These are phyloP conservation scores for Leuciscus idus DNA, from an alignment of 2,113 vertebrate species.

Conservation along the genomic window DNA sequence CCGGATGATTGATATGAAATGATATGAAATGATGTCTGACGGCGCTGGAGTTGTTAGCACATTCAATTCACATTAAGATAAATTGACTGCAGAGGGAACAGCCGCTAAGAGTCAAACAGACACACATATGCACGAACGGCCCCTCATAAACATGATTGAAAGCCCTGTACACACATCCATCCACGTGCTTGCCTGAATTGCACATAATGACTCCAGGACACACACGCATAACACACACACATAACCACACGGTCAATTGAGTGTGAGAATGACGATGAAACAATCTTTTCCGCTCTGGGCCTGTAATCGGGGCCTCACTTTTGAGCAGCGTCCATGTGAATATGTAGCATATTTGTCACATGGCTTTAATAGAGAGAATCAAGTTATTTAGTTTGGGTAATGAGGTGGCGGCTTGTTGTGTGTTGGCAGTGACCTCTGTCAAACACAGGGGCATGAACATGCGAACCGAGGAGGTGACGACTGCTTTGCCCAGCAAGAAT, in stretches of 20 bases:
- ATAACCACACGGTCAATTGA: constrained; percentile 54
- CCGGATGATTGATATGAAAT: constrained; percentile 47
- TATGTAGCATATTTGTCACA: constrained; percentile 31
- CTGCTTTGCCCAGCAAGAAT: background rate
- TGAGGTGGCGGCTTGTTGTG: constrained; percentile 35
- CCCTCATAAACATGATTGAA: constrained; percentile 59
- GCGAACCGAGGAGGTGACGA: background rate
- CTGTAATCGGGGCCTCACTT: constrained; percentile 40
- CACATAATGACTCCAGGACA: constrained; percentile 55
- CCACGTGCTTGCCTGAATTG: constrained; percentile 50
- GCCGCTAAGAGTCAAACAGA: constrained; percentile 41
- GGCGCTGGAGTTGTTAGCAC: constrained; percentile 42
- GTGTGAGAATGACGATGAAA: constrained; percentile 48
- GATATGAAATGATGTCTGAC: constrained; percentile 48
- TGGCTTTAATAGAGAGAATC: constrained; percentile 43
- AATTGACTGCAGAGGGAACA: constrained; percentile 47
- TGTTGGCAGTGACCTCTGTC: constrained; percentile 37
- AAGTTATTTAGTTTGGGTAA: constrained; percentile 50
- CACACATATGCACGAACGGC: constrained; percentile 31
- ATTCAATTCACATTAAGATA: constrained; percentile 58
- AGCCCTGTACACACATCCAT: constrained; percentile 58
- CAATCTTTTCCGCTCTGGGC: constrained; percentile 38
- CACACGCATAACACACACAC: constrained; percentile 35
- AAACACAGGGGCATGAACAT: constrained; percentile 19
- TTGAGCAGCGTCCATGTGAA: constrained; percentile 33